These are phyloP conservation scores for Athalia circularis DNA, from an alignment of 2,888 invertebrate species.

Conservation along the genomic window DNA sequence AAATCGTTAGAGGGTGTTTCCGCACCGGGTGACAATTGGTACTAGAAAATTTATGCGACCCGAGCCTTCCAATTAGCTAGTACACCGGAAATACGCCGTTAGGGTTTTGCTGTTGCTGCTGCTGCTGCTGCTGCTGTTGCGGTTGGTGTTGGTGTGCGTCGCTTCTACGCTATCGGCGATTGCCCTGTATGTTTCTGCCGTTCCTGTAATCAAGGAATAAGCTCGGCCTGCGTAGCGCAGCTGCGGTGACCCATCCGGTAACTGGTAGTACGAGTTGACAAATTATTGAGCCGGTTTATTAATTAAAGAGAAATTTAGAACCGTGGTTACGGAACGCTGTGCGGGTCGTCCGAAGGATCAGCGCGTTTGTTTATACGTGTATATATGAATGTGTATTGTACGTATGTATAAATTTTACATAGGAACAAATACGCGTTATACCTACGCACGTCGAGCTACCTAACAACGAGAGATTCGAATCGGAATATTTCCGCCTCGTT, in stretches of 20 bases:
- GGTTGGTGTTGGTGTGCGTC: background rate
- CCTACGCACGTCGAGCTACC: too few species aligned
- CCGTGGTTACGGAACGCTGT: background rate
- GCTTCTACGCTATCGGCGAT: background rate
- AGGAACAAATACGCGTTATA: too few species aligned
- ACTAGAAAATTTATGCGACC: conserved; percentile 19
- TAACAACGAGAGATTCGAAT: conserved; percentile 12
- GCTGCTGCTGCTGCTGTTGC: background rate
- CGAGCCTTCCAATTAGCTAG: conserved; percentile 30
- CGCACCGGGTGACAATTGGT: background rate
- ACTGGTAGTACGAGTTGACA: conserved; percentile 12
- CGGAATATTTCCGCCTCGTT: conserved; percentile 35
- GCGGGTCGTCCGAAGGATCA: background rate
- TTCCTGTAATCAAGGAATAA: conserved; percentile 16
- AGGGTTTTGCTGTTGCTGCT: background rate
- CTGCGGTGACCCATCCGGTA: background rate
- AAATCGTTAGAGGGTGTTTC: conserved; percentile 25
- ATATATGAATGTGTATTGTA: too few species aligned
- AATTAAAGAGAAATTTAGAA: conserved; percentile 26
- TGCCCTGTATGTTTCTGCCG: background rate
- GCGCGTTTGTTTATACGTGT: too few species aligned
- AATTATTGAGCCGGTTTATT: conserved; percentile 27
- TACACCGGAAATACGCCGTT: conserved; percentile 18
- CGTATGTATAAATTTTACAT: too few species aligned
- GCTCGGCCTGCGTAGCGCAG: conserved; percentile 2